phyloP scores from a whole-genome alignment of 2,888 invertebrate genomes.

The Nysson spinosus region DNA sequence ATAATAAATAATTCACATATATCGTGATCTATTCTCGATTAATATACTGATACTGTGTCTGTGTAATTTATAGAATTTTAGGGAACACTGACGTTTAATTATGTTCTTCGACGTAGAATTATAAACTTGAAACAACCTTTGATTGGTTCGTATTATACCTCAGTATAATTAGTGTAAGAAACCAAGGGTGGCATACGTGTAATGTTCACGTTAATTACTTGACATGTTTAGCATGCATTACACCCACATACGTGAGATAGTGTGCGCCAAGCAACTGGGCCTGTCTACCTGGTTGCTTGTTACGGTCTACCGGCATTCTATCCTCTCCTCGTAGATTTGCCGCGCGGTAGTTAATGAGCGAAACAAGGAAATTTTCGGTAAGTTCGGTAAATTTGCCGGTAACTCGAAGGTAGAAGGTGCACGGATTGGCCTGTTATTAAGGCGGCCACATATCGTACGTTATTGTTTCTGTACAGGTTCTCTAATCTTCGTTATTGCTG shows the following conservation, averaged over 20 bases:
- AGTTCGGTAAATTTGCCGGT: conserved; percentile 34
- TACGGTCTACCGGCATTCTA: conserved; percentile 37
- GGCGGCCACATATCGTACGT: conserved; percentile 29
- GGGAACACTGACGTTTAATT: conserved; percentile 4
- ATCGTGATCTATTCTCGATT: too few relatives aligned
- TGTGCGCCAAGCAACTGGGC: conserved; percentile 34
- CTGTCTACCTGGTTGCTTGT: conserved; percentile 45
- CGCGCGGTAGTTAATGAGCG: conserved; percentile 57
- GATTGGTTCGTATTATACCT: conserved; percentile 42
- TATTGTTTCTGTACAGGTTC: too few relatives aligned
- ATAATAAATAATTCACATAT: too few relatives aligned
- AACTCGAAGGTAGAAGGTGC: conserved; percentile 63
- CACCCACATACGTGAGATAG: conserved; percentile 56
- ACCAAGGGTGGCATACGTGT: conserved; percentile 55
- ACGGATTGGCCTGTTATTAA: conserved; percentile 43
- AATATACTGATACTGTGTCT: too few relatives aligned
- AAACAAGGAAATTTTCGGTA: conserved; percentile 62
- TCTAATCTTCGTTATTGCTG: background rate
- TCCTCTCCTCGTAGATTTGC: conserved; percentile 6
- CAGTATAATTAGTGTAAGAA: conserved; percentile 53
- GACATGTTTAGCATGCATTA: conserved; percentile 73
- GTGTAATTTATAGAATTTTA: too few relatives aligned
- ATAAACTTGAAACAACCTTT: conserved; percentile 36
- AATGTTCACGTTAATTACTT: conserved; percentile 69
- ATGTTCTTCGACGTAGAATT: conserved; percentile 20